A percentile compares a stretch with the other conserved stretches of the same genome.
Evolutionary conservation across 1,140 invertebrate species (phyloP).

Genomic region (Drosophila baimaii): DNA sequence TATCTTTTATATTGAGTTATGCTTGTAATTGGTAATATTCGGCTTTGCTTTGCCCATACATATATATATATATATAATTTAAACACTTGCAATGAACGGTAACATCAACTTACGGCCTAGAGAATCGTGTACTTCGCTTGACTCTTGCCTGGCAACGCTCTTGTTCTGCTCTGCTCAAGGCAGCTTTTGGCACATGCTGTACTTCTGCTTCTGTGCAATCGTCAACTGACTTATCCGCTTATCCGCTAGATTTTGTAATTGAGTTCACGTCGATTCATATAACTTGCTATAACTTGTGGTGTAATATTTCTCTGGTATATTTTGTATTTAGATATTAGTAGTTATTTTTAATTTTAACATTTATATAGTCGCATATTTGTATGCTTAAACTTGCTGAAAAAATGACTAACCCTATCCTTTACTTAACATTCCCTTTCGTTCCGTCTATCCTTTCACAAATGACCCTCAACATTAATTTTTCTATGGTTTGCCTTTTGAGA

Average conservation of each 20-base stretch:
- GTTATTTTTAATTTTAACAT: constrained; percentile 63
- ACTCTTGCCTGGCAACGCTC: constrained; percentile 33
- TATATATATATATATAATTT: too few relatives aligned
- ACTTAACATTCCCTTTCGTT: constrained; percentile 28
- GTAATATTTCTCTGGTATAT: constrained; percentile 51
- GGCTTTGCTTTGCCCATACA: constrained; percentile 62
- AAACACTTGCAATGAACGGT: constrained; percentile 73
- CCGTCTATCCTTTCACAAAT: constrained; percentile 54
- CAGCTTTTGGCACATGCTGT: constrained; percentile 73
- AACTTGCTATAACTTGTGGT: constrained; percentile 42
- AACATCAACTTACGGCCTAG: constrained; percentile 73
- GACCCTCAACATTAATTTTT: constrained; percentile 76
- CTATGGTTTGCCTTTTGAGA: constrained; percentile 46
- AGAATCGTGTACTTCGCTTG: constrained; percentile 50
- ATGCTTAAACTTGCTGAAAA: constrained; percentile 58
- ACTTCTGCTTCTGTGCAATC: constrained; percentile 43
- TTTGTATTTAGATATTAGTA: constrained; percentile 35
- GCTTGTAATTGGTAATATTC: constrained; percentile 57
- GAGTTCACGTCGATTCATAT: constrained; percentile 51
- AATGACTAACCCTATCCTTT: constrained; percentile 60
- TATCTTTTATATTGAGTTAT: constrained; percentile 63
- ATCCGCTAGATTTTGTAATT: constrained; percentile 64
- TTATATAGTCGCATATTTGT: constrained; percentile 63
- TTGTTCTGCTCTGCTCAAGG: constrained; percentile 32
- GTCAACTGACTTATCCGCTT: constrained; percentile 50